Evolutionary conservation across 1,140 invertebrate species (phyloP).

Genomic region (Bombus pascuorum): DNA sequence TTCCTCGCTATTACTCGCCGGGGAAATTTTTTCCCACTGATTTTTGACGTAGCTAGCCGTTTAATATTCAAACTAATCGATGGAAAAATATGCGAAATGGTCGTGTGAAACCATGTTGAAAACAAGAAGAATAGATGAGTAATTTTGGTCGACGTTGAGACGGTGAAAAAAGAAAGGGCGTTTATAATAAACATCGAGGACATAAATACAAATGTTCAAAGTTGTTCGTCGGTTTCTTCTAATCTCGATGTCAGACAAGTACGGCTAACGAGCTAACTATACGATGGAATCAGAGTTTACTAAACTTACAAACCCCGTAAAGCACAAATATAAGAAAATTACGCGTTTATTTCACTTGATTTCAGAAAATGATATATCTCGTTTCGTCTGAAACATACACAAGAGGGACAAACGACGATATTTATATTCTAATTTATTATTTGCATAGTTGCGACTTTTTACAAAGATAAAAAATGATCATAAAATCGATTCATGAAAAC

Average conservation of each 20-base stretch:
- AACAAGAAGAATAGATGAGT: not conserved
- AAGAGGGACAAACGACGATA: not conserved
- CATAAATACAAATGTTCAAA: slow-evolving; percentile 13
- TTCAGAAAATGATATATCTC: not conserved
- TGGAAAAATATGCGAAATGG: not conserved
- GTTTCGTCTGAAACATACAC: too few species aligned
- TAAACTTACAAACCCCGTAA: slow-evolving; percentile 29
- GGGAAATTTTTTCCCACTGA: not conserved
- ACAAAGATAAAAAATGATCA: not conserved
- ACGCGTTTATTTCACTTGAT: not conserved
- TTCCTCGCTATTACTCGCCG: not conserved
- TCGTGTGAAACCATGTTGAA: not conserved
- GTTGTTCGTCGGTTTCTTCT: not conserved
- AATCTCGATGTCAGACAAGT: slow-evolving; percentile 67
- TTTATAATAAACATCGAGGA: not conserved
- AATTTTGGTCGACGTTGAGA: not conserved
- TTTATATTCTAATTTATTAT: not conserved
- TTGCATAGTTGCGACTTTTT: slow-evolving; percentile 4
- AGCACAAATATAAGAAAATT: not conserved
- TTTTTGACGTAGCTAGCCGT: not conserved
- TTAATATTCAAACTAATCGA: slow-evolving; percentile 1
- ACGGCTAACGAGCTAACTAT: slow-evolving; percentile 67
- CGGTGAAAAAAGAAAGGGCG: not conserved
- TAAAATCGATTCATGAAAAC: not conserved
- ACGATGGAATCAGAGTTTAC: slow-evolving; percentile 58